Evolutionary conservation across 2,888 invertebrate species (phyloP).

Genomic region (Villa cingulata): DNA sequence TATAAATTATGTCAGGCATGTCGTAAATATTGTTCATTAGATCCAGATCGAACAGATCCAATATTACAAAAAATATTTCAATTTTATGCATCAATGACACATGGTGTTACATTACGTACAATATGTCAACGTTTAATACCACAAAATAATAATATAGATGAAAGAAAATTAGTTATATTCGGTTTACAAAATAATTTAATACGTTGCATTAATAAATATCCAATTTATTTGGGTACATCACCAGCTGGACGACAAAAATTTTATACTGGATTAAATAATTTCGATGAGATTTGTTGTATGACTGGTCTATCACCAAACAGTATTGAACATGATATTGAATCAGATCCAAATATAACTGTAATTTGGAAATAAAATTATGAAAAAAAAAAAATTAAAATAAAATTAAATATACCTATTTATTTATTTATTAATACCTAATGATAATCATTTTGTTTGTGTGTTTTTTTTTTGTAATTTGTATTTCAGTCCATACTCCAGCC

Average conservation of each 20-base stretch:
- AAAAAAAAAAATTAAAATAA: too few species aligned
- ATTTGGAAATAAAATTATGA: constrained; percentile 64
- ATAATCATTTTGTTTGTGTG: too few species aligned
- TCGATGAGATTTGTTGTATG: constrained; percentile 84
- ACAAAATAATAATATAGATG: constrained; percentile 37
- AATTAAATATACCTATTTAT: too few species aligned
- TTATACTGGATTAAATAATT: constrained; percentile 67
- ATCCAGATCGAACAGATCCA: constrained; percentile 26
- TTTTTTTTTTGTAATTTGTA: too few species aligned
- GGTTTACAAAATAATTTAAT: constrained; percentile 45
- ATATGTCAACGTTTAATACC: constrained; percentile 55
- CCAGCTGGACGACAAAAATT: constrained; percentile 44
- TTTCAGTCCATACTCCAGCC: too few species aligned
- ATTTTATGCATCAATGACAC: constrained; percentile 53
- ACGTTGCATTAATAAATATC: constrained; percentile 43
- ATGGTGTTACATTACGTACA: constrained; percentile 55
- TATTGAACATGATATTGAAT: constrained; percentile 69
- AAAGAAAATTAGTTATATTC: constrained; percentile 42
- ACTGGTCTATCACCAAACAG: constrained; percentile 60
- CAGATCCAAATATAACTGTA: constrained; percentile 66
- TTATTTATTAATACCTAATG: too few species aligned
- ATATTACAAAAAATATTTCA: constrained; percentile 33
- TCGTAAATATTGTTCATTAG: constrained; percentile 36
- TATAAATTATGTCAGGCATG: constrained; percentile 55
- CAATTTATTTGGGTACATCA: constrained; percentile 37